Evolutionary conservation across 2,888 invertebrate species (phyloP).

Genomic region (Cheilosia soror): DNA sequence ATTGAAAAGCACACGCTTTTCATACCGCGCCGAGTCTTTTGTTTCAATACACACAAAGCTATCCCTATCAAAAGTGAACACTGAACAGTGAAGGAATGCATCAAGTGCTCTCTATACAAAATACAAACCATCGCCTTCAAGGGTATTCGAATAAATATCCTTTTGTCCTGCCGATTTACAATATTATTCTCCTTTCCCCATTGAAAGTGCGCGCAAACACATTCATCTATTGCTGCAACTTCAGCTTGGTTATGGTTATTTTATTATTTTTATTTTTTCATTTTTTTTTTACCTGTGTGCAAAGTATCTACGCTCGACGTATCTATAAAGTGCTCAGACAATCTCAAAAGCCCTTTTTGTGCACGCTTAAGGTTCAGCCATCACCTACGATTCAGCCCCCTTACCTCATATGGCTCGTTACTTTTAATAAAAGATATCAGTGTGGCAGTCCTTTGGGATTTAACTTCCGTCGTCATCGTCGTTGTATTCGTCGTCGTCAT

Average conservation of each 20-base stretch:
- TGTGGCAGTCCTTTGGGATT: slow-evolving; percentile 70
- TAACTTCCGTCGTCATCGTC: slow-evolving; percentile 62
- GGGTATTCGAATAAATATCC: slow-evolving; percentile 72
- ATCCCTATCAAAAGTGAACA: too few species aligned
- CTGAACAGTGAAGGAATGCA: slow-evolving; percentile 42
- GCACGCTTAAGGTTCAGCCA: slow-evolving; percentile 67
- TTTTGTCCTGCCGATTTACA: slow-evolving; percentile 73
- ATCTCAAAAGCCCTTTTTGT: slow-evolving; percentile 68
- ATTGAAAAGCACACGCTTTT: slow-evolving; percentile 59
- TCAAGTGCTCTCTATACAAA: slow-evolving; percentile 52
- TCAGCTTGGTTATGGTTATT: slow-evolving; percentile 26
- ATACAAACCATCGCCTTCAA: slow-evolving; percentile 63
- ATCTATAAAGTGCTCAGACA: slow-evolving; percentile 69
- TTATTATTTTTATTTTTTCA: too few species aligned
- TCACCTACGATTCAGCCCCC: slow-evolving; percentile 13
- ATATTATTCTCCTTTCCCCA: slow-evolving; percentile 56
- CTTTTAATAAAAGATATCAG: slow-evolving; percentile 73
- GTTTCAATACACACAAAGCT: slow-evolving; percentile 4
- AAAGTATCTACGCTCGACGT: slow-evolving; percentile 35
- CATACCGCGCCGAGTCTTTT: slow-evolving; percentile 20
- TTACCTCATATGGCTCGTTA: slow-evolving; percentile 53
- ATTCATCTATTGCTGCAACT: background rate
- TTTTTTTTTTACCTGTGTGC: slow-evolving; percentile 43
- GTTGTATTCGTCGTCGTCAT: slow-evolving; percentile 36
- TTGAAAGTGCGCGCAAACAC: background rate